Base-by-base conservation (phyloP, 2,888 invertebrate species). In the Odontomyia ornata region DNA sequence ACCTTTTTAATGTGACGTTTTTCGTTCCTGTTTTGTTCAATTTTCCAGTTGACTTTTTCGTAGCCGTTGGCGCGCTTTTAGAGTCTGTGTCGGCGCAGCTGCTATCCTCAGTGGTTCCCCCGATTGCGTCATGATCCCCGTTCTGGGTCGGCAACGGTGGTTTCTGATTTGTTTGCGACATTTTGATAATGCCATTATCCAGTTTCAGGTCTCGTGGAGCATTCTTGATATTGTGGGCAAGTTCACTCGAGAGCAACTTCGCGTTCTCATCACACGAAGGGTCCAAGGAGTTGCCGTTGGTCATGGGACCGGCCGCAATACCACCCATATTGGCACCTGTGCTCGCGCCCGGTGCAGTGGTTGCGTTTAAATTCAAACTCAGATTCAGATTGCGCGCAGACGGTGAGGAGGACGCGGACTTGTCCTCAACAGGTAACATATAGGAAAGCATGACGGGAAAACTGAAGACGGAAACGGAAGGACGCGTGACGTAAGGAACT, bases 381-480 rank as follows among this genome's bases (percentile, higher is more conserved):
- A 80, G 78, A 76, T 79, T 81, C 52, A 77, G 77, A 21, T 75
- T 79, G 62, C 76, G 78, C 64, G 77, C 85, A 30, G 78, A 76
- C 82, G 84, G 90, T 81, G 90, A 90, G 82, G 84, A 90, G 81
- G 90, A 89, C 76, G 93, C 92, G 76, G 93, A 92, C 85, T 93
- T 93, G 85, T 93, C 93, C 83, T 93, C 93, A 83, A 92, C 91
- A 73, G 93, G 93, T 82, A 93, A 88, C 92, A 93, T 93, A 85
- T 93, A 93, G 81, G 93, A 93, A 88, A 93, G 88, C 93, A 93
- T 93, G 79, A 80, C 83, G 81, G 80, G 83, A 80, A 78, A 23
- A 56, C 56, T 21, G 15, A 36, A 60, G 43, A 30, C 36, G 71
- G 71, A 28, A 52, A 72, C 56, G 60, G 73, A 57, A 47, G 25